Percentiles rank a stretch among this genome's conserved stretches.
Conservation (phyloP, 2,888 invertebrate genomes). For the Cyclophora albipunctata region DNA sequence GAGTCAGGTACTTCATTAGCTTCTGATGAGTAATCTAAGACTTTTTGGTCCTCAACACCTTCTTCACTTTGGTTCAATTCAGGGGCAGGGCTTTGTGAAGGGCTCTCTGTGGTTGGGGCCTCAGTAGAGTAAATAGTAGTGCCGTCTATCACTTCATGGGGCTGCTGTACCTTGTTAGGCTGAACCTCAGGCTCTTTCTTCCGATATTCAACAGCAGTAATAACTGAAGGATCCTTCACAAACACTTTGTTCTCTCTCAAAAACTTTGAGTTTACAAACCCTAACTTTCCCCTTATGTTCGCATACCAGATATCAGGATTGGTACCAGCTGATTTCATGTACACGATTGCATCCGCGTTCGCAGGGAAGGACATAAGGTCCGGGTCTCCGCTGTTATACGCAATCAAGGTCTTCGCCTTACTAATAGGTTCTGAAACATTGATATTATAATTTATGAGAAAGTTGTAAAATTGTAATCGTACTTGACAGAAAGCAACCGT, state of each 20-base stretch:
- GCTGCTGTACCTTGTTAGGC: slow-evolving; percentile 57
- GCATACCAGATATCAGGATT: slow-evolving; percentile 80
- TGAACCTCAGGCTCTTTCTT: slow-evolving; percentile 37
- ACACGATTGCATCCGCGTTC: slow-evolving; percentile 76
- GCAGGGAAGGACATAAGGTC: slow-evolving; percentile 77
- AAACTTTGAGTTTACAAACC: slow-evolving; percentile 77
- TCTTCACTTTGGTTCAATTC: not conserved
- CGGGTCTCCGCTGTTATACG: slow-evolving; percentile 71
- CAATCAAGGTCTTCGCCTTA: slow-evolving; percentile 74
- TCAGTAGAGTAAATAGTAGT: slow-evolving; percentile 75
- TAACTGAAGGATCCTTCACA: slow-evolving; percentile 41
- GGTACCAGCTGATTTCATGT: slow-evolving; percentile 81
- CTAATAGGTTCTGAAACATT: slow-evolving; percentile 76
- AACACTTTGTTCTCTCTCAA: slow-evolving; percentile 77
- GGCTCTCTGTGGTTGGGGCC: slow-evolving; percentile 14
- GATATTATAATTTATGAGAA: slow-evolving; percentile 24
- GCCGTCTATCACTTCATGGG: slow-evolving; percentile 78
- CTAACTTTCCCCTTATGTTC: slow-evolving; percentile 79
- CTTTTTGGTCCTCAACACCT: not conserved
- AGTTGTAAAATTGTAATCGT: slow-evolving; percentile 20
- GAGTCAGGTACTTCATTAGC: too few species aligned
- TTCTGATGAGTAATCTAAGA: too few species aligned
- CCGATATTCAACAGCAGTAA: slow-evolving; percentile 38
- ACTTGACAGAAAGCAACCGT: slow-evolving; percentile 14
- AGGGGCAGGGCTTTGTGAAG: not conserved